Base-by-base conservation (phyloP, 92 coral and sea anemone species). In the Desmophyllum pertusum region DNA sequence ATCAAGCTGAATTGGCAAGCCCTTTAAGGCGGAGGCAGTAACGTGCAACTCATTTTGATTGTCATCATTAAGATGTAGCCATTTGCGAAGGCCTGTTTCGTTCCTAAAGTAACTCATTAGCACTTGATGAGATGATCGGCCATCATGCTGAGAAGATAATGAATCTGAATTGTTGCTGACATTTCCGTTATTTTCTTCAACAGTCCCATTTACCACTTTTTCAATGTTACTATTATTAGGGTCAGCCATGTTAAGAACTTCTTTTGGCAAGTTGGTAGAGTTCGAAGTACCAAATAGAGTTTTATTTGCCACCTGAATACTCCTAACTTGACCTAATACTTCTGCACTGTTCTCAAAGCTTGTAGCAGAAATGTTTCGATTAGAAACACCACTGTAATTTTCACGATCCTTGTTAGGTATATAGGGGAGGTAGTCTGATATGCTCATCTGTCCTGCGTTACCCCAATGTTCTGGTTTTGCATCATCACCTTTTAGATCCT, bases 71-170 rank as follows among this genome's bases (percentile, higher is more conserved):
- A 70, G 72, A 48, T 84, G 83, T 42, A 81, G 86, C n/a, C 84
- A 81, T 63, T 76, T 73, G 30, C 89, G 92, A 50, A 91, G 87
- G 10, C 27, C 68, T 0, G 94, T 84, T 77, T 94, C 98, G 62
- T 89, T 92, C 52, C 83, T 81, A 46, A 94, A 94, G 79, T 94
- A 94, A 19, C 83, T 85, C 89, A 94, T 52, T 11, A 94, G 84
- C 46, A 94, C 73, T 70, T 87, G 89, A 62, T 84, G 87, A 45
- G 79, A 73, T 25, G 86, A 72, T 23, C 13, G 79, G 5, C 79
- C 79, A 59, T 27, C 35, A 29, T 10, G 21, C 1, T 41, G 15
- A 13, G 37, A 17, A 14, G 43, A 3, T 62, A 1, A 3, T 39
- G 43, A 10, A 46, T 36, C 46, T 9, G 75, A 64, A 9, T 21